These are phyloP conservation scores for Xenus cinereus DNA, from an alignment of 2,113 vertebrate genomes.

Conservation along the genomic window DNA sequence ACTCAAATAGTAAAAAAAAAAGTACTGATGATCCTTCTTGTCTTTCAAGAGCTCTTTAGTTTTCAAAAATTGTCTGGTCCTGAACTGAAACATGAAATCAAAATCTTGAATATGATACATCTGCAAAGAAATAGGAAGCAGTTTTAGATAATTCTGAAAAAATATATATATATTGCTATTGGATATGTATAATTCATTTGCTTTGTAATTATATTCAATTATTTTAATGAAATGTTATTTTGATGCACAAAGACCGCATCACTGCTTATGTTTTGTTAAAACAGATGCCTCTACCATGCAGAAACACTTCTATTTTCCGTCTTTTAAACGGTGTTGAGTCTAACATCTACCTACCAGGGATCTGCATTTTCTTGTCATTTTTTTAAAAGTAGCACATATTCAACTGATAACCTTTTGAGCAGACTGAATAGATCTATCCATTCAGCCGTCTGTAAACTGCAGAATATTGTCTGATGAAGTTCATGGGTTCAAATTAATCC, in stretches of 20 bases:
- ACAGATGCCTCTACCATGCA: neutral
- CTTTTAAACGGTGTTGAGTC: neutral
- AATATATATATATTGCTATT: neutral
- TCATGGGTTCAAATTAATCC: slow-evolving; percentile 8
- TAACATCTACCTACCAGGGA: neutral
- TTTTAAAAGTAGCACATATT: neutral
- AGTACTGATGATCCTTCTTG: neutral
- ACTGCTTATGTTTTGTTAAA: neutral
- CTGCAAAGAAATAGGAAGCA: neutral
- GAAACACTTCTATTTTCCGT: neutral
- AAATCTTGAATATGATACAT: neutral
- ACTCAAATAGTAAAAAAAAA: neutral
- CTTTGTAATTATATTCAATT: neutral
- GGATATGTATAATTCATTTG: neutral
- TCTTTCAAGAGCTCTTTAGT: neutral
- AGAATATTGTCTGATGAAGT: neutral
- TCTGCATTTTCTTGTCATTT: neutral
- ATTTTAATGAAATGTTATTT: neutral
- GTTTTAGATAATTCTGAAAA: neutral
- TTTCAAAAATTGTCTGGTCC: neutral
- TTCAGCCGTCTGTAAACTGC: neutral
- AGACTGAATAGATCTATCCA: neutral
- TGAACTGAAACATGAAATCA: neutral
- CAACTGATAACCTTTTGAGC: neutral
- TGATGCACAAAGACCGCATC: neutral